phyloP scores from a whole-genome alignment of 2,888 invertebrate species.

The Zaprionus lineosus region DNA sequence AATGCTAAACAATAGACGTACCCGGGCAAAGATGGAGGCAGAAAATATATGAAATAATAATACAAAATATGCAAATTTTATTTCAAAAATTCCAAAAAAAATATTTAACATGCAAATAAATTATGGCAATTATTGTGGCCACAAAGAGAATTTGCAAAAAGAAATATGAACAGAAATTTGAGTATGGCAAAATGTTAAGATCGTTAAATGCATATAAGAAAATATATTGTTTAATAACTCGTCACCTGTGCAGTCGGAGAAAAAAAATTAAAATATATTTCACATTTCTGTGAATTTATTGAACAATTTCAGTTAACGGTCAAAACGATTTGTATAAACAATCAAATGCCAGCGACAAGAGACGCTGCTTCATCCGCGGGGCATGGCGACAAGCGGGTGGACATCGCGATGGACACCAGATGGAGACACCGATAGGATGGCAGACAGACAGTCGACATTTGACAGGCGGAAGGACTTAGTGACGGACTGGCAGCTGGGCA shows the following conservation, averaged over 20 bases:
- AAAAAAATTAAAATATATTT: slow-evolving; percentile 59
- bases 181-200: slow-evolving; percentile 35
- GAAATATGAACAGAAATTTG: slow-evolving; percentile 11
- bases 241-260: slow-evolving; percentile 40
- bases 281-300: slow-evolving; percentile 57
- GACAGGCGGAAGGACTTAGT: too few relatives aligned
- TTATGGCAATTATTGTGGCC: slow-evolving; percentile 65
- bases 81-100: too few relatives aligned
- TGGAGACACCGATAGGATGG: too few relatives aligned
- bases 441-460: too few relatives aligned
- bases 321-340: slow-evolving; percentile 57
- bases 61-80: slow-evolving; percentile 71
- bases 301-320: slow-evolving; percentile 60
- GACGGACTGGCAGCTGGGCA: too few relatives aligned
- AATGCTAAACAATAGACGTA: slow-evolving; percentile 30
- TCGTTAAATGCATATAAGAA: slow-evolving; percentile 32
- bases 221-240: slow-evolving; percentile 49
- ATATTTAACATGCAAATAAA: slow-evolving; percentile 65
- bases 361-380: slow-evolving; percentile 26
- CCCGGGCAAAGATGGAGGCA: too few relatives aligned
- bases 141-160: slow-evolving; percentile 19
- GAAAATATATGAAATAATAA: too few relatives aligned
- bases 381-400: too few relatives aligned
- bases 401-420: too few relatives aligned
- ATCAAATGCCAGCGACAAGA: slow-evolving; percentile 30